Base-by-base conservation (phyloP, 2,888 invertebrate genomes). In the Caenorhabditis sp. region DNA sequence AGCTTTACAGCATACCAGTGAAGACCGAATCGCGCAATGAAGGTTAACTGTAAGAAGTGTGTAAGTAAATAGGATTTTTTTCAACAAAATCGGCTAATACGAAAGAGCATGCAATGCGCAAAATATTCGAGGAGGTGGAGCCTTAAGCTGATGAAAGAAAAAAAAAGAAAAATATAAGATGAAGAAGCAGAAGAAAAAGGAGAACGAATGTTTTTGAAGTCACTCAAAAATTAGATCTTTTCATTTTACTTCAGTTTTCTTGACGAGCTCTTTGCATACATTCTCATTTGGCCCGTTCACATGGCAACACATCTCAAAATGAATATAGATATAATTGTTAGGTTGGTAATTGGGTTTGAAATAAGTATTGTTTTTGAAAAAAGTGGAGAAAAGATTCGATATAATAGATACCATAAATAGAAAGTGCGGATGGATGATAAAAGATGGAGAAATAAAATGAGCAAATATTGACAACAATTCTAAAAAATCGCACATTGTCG, bases 31-130 rank as follows among this genome's bases (percentile, higher is more conserved):
- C 27, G 10, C 5, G 65, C 63, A 65, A 61, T 62, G 61, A 70
- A 65, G 64, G 61, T 70, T 60, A 65, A 54, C 61, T 60, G 64
- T 64, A 65, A 70, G 57, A 65, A 70, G 65, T 70, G 70, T 10
- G 31, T 31, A n/a, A n/a, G n/a, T n/a, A n/a, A n/a, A n/a, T n/a
- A n/a, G n/a, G 31, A 10, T 31, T 31, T 31, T 31, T 31, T n/a
- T n/a, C n/a, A n/a, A 36, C 43, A 43, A 7, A 43, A 43, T 43
- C 43, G 43, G 43, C 43, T 43, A 43, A 43, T 43, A 17, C 12
- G 53, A 65, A 70, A 65, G 61, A 70, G 61, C 65, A 61, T 8
- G n/a, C 26, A 5, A 10, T 26, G 43, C 57, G n/a, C 57, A 27
- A 25, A 62, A 70, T 65, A 65, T 70, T 70, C 62, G 64, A 61